A percentile compares a stretch with the other conserved stretches of the same genome.
phyloP scores from a whole-genome alignment of 2,113 vertebrate genomes.

The Phrynosoma platyrhinos region DNA sequence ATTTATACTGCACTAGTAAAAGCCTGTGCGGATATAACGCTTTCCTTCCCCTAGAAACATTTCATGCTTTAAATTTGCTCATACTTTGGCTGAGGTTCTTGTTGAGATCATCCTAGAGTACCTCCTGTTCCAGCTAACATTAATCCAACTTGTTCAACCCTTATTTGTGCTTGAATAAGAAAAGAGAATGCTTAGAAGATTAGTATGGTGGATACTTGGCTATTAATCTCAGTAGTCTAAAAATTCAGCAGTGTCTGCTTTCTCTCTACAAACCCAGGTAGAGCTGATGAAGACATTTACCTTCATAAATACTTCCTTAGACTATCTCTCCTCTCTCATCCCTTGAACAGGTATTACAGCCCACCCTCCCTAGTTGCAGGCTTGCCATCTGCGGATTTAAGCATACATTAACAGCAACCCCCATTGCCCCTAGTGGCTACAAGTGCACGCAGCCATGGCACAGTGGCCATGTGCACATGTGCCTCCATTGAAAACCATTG shows the following conservation, averaged over 20 bases:
- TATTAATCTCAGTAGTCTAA: slow-evolving; percentile 6
- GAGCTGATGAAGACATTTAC: background rate
- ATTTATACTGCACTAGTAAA: slow-evolving; percentile 32
- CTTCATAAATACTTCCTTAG: background rate
- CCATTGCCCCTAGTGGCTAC: no score
- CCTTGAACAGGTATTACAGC: background rate
- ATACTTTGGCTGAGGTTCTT: slow-evolving; percentile 29
- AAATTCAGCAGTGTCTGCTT: background rate
- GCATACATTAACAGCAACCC: no score
- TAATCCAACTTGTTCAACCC: slow-evolving; percentile 24
- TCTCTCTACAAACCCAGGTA: background rate
- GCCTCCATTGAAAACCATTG: no score
- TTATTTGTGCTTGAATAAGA: slow-evolving; percentile 37
- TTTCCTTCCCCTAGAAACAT: slow-evolving; percentile 40
- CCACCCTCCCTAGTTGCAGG: no score
- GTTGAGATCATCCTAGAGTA: background rate
- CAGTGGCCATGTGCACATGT: no score
- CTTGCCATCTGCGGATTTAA: no score
- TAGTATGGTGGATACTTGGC: background rate
- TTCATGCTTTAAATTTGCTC: slow-evolving; percentile 24
- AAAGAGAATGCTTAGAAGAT: slow-evolving; percentile 8
- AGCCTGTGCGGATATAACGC: slow-evolving; percentile 18
- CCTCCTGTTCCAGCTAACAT: slow-evolving; percentile 48
- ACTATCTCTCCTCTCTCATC: background rate
- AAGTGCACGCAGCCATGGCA: no score